Evolutionary conservation across 2,888 invertebrate genomes (phyloP), one percentile per base, ranked within the genome.

Genomic region (Hyppa rectilinea): DNA sequence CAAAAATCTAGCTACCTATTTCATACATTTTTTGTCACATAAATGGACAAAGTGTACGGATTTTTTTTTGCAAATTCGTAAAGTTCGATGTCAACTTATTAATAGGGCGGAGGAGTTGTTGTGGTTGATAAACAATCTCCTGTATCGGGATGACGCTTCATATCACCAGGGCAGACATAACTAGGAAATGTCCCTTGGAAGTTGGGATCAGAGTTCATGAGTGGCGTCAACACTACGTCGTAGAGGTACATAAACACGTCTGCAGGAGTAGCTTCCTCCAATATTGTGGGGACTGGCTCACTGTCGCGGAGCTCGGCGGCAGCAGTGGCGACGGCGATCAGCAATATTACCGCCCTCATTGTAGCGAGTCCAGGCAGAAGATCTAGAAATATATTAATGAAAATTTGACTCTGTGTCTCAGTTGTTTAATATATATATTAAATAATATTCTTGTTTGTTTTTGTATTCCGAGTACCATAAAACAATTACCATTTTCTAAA

Each of bases 141-240:
- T n/a, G n/a, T n/a, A n/a, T 26, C 3, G 0, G 0, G 0, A 61
- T 26, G n/a, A 26, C 0, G 0, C 0, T 0, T 0, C 63, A 50
- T 64, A 4, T 17, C 0, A 26, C 31, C 66, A 14, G 63, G 5
- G 65, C 66, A 65, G 0, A 0, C 0, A 2, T 1, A 0, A 4
- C 4, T 0, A 0, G 0, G 0, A 4, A 38, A 4, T 0, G 0
- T 0, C 10, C 62, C 49, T 63, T 63, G 31, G 10, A 1, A 0
- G 7, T 40, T 26, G 10, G 0, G 6, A 14, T 14, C 31, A n/a
- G 2, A 34, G 40, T 5, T 12, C 65, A 67, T 50, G 40, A 12
- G 12, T 43, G 67, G 12, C 2, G 1, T 31, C 17, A 67, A 20
- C 40, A 40, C 49, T n/a, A 67, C 63, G 10, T 67, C 64, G 63